Conservation (phyloP, 1,140 invertebrate genomes). For the Aplysia californica region DNA sequence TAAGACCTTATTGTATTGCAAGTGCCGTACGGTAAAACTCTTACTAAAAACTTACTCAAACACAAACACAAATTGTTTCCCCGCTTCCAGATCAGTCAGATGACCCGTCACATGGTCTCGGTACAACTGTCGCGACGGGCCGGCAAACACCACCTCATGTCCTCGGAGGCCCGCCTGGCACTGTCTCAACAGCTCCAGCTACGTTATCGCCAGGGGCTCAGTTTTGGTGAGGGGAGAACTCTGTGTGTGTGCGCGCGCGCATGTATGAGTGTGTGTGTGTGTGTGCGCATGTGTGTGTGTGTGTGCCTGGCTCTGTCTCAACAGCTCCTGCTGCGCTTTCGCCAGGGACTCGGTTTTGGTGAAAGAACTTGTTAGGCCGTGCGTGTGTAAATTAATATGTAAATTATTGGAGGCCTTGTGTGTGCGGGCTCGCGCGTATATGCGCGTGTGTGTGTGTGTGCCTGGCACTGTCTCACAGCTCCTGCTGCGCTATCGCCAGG, state of each 20-base stretch:
- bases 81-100: conserved; percentile 72
- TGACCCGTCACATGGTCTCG: conserved; percentile 74
- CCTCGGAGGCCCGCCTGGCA: conserved; percentile 61
- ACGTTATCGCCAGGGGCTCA: conserved; percentile 59
- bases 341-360: conserved; percentile 64
- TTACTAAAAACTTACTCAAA: too few relatives aligned
- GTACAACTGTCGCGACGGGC: conserved; percentile 77
- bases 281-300: too few relatives aligned
- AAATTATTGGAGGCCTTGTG: too few relatives aligned
- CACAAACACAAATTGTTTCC: too few relatives aligned
- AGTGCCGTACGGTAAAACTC: too few relatives aligned
- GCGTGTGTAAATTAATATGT: too few relatives aligned
- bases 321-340: conserved; percentile 58
- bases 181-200: conserved; percentile 53
- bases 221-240: conserved; percentile 68
- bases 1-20: too few relatives aligned
- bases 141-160: conserved; percentile 72
- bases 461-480: conserved; percentile 51
- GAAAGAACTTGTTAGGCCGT: too few relatives aligned
- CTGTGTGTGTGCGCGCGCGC: too few relatives aligned
- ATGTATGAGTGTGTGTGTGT: too few relatives aligned
- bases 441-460: too few relatives aligned
- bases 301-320: conserved; percentile 50
- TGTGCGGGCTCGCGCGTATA: too few relatives aligned
- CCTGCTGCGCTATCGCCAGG: conserved; percentile 58